Evolutionary conservation across 2,113 vertebrate genomes (phyloP).

Genomic region (Notarius quadriscutis): DNA sequence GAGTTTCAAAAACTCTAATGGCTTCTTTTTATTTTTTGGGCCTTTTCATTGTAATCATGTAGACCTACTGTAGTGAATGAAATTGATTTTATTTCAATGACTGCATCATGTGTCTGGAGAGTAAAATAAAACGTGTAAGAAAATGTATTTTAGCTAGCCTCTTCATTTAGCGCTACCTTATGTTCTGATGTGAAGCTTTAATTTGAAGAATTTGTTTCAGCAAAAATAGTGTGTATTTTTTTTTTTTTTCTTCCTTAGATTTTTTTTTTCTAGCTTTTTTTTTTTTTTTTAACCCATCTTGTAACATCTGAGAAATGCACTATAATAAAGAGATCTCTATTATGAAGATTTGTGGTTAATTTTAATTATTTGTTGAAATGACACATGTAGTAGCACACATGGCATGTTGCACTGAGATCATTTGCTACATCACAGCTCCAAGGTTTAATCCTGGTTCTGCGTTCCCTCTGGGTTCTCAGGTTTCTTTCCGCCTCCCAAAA

Average conservation of each 20-base stretch:
- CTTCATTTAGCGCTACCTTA: constrained; percentile 54
- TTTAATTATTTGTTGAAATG: too few relatives aligned
- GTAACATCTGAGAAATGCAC: constrained; percentile 76
- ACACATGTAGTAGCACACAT: background rate
- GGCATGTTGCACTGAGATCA: background rate
- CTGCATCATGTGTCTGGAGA: constrained; percentile 51
- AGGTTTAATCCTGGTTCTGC: background rate
- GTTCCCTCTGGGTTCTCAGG: background rate
- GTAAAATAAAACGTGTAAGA: constrained; percentile 61
- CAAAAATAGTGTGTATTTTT: constrained; percentile 59
- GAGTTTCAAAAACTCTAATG: constrained; percentile 55
- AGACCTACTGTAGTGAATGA: constrained; percentile 54
- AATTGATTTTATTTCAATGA: constrained; percentile 46
- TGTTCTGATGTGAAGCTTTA: constrained; percentile 72
- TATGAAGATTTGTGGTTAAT: constrained; percentile 42
- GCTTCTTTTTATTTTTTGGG: constrained; percentile 28
- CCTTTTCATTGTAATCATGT: constrained; percentile 52
- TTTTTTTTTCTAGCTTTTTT: constrained; percentile 55
- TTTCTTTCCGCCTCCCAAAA: background rate
- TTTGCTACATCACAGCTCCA: background rate
- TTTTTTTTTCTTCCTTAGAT: constrained; percentile 54
- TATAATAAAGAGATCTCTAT: constrained; percentile 79
- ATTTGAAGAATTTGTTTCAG: constrained; percentile 64
- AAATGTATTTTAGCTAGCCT: constrained; percentile 64
- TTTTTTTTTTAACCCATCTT: constrained; percentile 67